A percentile compares a stretch with the other conserved stretches of the same genome.
These are phyloP conservation scores for Thermophis baileyi DNA, from an alignment of 2,113 vertebrate genomes.

Conservation along the genomic window DNA sequence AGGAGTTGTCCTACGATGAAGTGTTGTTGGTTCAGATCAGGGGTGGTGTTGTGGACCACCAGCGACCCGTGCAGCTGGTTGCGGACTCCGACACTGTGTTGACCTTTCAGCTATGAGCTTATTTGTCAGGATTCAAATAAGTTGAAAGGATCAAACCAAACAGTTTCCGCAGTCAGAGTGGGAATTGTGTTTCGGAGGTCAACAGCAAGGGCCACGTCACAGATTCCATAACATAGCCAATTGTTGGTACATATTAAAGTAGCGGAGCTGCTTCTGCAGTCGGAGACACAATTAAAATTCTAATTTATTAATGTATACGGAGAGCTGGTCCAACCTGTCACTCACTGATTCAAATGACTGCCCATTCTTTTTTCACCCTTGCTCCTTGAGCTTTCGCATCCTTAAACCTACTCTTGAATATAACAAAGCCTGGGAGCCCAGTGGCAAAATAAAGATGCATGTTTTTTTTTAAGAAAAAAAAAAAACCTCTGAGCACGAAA, in stretches of 20 bases:
- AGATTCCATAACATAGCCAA: slow-evolving; percentile 86
- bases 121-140: slow-evolving; percentile 97
- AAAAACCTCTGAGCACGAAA: slow-evolving; percentile 25
- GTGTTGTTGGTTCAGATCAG: neutral
- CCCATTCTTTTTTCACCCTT: slow-evolving; percentile 68
- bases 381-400: slow-evolving; percentile 62
- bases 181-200: slow-evolving; percentile 90
- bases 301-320: slow-evolving; percentile 99
- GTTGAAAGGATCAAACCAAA: slow-evolving; percentile 95
- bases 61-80: too few species aligned
- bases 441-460: slow-evolving; percentile 53
- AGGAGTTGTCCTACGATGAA: neutral
- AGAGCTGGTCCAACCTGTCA: slow-evolving; percentile 91
- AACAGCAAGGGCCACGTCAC: slow-evolving; percentile 78
- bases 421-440: slow-evolving; percentile 47
- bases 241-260: slow-evolving; percentile 90
- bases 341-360: slow-evolving; percentile 90
- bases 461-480: slow-evolving; percentile 23
- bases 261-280: slow-evolving; percentile 83
- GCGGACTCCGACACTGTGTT: too few species aligned
- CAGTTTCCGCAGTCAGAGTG: slow-evolving; percentile 84
- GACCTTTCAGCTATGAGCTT: slow-evolving; percentile 95
- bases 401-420: slow-evolving; percentile 62
- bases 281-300: slow-evolving; percentile 97
- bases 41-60: too few species aligned